Base-by-base conservation (phyloP, 2,888 invertebrate genomes). In the Oxyscelio sp. region DNA sequence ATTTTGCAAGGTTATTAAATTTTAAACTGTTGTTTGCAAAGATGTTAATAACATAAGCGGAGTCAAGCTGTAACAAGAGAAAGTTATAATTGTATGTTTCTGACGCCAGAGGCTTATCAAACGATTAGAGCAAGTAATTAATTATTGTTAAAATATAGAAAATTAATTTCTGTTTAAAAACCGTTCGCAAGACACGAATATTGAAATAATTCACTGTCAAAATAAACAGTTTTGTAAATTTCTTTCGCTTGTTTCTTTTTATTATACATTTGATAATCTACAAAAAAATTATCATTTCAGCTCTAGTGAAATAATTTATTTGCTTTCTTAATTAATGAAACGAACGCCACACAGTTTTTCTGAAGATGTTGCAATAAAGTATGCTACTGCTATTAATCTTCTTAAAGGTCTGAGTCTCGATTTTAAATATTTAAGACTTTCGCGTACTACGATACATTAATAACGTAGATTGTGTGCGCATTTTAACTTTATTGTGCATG, bases 111-210 rank as follows among this genome's bases (percentile, higher is more conserved):
- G 65, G 74, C 54, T 75, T 75, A 75, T 75, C 45, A 34, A 34
- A 43, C 45, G 63, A 75, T 75, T 75, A 75, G 22, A 75, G 45
- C 45, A 22, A 45, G 56, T 65, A 75, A 65, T 75, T 75, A 75
- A 65, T 75, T 13, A 63, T 45, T 45, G 74, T 8, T 24, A 45
- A 75, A 75, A 59, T 22, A 19, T 9, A 11, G 43, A 15, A 70
- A 70, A 45, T 58, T 34, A 45, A 70, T 70, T 70, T 40, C 6
- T 48, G 22, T 58, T 58, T 31, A 34, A 15, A 56, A 68, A 56
- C 11, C 27, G n/a, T 13, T 58, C 31, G 34, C 11, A 11, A 34
- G 5, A 34, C 34, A 4, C 11, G 34, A 34, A 11, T 9, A 11
- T 9, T 34, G 9, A 34, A 34, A 9, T 34, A 11, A 34, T 34